phyloP scores from a whole-genome alignment of 2,113 vertebrate genomes.

The Aplodontia rufa region DNA sequence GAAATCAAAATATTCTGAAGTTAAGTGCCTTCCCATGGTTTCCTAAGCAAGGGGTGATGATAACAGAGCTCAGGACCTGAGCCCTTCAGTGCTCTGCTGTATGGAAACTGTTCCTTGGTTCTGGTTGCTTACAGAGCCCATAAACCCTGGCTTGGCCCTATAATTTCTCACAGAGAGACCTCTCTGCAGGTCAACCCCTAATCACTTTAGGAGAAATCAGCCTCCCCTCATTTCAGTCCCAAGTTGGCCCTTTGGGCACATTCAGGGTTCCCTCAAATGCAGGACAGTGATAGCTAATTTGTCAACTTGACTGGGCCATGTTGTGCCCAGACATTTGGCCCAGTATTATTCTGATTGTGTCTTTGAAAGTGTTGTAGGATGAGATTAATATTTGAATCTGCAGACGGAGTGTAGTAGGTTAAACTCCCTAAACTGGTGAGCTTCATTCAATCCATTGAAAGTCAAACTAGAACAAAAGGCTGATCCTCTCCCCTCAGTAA shows the following conservation, averaged over 20 bases:
- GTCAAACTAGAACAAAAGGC: background rate
- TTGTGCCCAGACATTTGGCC: background rate
- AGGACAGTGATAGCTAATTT: background rate
- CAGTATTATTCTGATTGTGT: background rate
- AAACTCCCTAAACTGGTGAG: background rate
- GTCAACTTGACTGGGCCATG: no score
- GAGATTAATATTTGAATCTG: background rate
- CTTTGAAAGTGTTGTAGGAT: background rate
- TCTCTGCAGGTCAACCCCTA: background rate
- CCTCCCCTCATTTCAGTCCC: background rate
- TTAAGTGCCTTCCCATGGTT: background rate
- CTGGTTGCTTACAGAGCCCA: background rate
- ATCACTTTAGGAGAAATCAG: background rate
- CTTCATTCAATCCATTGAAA: background rate
- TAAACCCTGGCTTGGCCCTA: fast-evolving
- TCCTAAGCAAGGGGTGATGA: background rate
- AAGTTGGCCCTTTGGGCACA: background rate
- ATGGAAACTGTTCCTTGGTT: fast-evolving
- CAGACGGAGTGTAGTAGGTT: background rate
- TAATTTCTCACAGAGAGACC: background rate
- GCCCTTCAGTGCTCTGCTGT: background rate
- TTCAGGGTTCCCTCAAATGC: background rate
- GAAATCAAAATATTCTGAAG: background rate
- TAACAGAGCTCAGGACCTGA: background rate
- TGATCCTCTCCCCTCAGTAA: background rate